phyloP scores from a whole-genome alignment of 1,140 invertebrate genomes.

The Polypedilum vanderplanki region DNA sequence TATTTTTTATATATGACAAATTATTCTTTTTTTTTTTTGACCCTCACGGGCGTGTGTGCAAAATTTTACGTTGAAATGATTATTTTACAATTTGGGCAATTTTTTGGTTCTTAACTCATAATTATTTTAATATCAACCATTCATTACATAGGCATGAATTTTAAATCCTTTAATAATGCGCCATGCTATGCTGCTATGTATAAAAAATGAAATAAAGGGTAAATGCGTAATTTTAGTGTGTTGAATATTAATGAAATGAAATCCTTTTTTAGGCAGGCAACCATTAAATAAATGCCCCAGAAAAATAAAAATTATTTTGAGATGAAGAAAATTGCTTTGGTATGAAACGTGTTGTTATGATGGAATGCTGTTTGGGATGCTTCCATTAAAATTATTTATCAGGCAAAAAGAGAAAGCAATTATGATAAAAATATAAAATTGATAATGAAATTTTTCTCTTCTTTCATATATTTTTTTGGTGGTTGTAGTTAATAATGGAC shows the following conservation, averaged over 20 bases:
- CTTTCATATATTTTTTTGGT: neutral
- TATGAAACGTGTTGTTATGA: constrained; percentile 3
- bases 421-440: constrained; percentile 8
- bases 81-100: constrained; percentile 13
- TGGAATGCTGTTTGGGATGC: neutral
- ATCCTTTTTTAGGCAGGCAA: neutral
- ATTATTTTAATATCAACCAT: constrained; percentile 19
- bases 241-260: constrained; percentile 13
- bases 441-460: neutral
- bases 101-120: constrained; percentile 19
- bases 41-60: neutral
- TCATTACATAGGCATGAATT: constrained; percentile 12
- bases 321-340: neutral
- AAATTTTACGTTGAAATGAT: neutral
- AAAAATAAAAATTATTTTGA: neutral
- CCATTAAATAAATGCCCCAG: neutral
- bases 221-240: constrained; percentile 5
- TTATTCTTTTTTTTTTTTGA: neutral
- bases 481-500: no score
- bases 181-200: neutral
- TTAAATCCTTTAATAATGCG: constrained; percentile 19
- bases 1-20: neutral
- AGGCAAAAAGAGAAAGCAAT: neutral
- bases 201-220: neutral
- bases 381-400: neutral